Evolutionary conservation across 2,888 invertebrate genomes (phyloP), one percentile per base, ranked within the genome.

Genomic region (Protodeltote pygarga): DNA sequence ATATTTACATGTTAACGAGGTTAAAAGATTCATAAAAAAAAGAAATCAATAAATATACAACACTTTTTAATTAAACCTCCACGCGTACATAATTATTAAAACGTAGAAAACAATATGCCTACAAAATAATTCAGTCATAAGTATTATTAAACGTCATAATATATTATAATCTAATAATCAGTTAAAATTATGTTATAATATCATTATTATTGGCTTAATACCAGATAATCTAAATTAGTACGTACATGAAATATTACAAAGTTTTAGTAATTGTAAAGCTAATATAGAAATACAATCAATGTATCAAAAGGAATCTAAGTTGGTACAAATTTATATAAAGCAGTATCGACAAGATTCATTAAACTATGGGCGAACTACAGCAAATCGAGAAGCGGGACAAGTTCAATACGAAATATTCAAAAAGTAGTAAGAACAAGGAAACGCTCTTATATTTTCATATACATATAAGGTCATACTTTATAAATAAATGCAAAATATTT

Each of bases 91-190:
- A 46, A 44, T 34, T 38, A 42, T 65, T 54, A 32, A 48, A 60
- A 39, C 49, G 45, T 66, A 62, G 19, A 65, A 66, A 66, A 62
- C 35, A 59, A 59, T 42, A 66, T 27, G 5, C 31, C 49, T 65
- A 65, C 24, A 63, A 63, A 53, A 58, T 58, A 58, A 33, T 40
- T 66, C 58, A 62, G 67, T 65, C 65, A 53, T 53, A 47, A 65
- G 23, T 46, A 40, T n/a, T n/a, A 24, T 37, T 14, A 19, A 53
- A 48, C 27, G 33, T 51, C 38, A 48, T 48, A 25, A 65, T 50
- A 60, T 40, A 62, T 57, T 57, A 47, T 35, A 39, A 39, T 61
- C 40, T 20, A 42, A 47, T 48, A 27, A 50, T 35, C 31, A 9
- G 4, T 45, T 35, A 62, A 39, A 57, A 17, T 31, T 47, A 3